Base-by-base conservation (phyloP, 2,888 invertebrate species). In the Chalcis sispes region DNA sequence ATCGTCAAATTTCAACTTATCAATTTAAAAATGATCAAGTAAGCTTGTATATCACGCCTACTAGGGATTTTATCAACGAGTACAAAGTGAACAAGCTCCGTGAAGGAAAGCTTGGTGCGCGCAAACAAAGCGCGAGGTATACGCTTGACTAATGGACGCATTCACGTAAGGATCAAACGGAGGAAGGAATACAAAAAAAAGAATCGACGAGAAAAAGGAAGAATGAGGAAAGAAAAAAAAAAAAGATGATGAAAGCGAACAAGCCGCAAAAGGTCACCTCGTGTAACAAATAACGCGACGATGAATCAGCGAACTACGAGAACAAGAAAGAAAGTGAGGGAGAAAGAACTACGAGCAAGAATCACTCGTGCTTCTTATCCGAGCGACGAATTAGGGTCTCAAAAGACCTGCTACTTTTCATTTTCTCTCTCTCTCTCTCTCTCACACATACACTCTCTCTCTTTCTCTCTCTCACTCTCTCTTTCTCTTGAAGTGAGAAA, bases 241-340 rank as follows among this genome's bases (percentile, higher is more conserved):
- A 36, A 8, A 13, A 13, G n/a, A 25, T 64, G 20, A 42, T n/a
- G n/a, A n/a, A n/a, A n/a, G n/a, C n/a, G n/a, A n/a, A n/a, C n/a
- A n/a, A 76, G 61, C 23, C 15, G 56, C 46, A 48, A 64, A 75
- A 75, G 70, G 61, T 66, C 65, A 2, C 66, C 52, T 36, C 32
- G 52, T 20, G 52, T 75, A 75, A 71, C 54, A 75, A 75, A 71
- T 75, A 75, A 72, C 48, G 71, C 59, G 40, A 58, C 70, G 71
- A 75, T 71, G 75, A 75, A 75, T 75, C 65, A 65, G 48, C 65
- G 46, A 20, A 25, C 10, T 10, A 29, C n/a, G 29, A 18, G 48
- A 40, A 20, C 46, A 32, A 61, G 64, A n/a, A n/a, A n/a, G n/a
- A n/a, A n/a, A n/a, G n/a, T n/a, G n/a, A n/a, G n/a, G n/a, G n/a